Percentiles rank a stretch among this genome's conserved stretches.
Evolutionary conservation across 2,797 vertebrate species (phyloP).

Genomic region (Tamandua tetradactyla): DNA sequence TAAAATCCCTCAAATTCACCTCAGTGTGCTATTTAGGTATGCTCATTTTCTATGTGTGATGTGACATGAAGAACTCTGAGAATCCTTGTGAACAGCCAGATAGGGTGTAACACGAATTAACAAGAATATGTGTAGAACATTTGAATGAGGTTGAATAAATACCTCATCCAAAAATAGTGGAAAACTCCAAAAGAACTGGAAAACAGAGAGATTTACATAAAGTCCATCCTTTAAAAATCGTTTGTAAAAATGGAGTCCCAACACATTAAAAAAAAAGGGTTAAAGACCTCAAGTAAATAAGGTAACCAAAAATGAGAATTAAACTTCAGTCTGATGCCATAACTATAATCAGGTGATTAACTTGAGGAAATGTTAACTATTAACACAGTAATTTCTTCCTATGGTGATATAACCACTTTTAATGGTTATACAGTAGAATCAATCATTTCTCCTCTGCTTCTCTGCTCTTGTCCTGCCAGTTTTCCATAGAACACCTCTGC

Average conservation of each 20-base stretch:
- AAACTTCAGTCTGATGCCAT: background rate
- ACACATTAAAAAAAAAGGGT: background rate
- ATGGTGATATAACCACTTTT: background rate
- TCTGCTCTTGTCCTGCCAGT: background rate
- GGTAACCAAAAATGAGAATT: background rate
- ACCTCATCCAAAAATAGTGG: background rate
- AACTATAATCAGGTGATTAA: background rate
- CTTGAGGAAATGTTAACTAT: background rate
- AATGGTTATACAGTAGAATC: background rate
- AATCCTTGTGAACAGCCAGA: background rate
- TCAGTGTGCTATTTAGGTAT: background rate
- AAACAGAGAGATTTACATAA: constrained; percentile 26
- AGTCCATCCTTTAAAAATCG: background rate
- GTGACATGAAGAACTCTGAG: background rate
- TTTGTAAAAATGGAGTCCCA: constrained; percentile 4
- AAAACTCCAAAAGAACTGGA: constrained; percentile 4
- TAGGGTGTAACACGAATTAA: background rate
- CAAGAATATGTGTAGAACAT: background rate
- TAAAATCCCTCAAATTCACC: background rate
- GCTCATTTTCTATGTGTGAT: background rate
- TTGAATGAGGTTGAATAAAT: background rate
- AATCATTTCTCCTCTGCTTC: background rate
- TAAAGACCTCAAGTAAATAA: background rate
- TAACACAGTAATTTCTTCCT: constrained; percentile 10
- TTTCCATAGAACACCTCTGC: background rate